These are phyloP conservation scores for Girardia tigrina DNA, from an alignment of 2,888 invertebrate genomes.

Conservation along the genomic window DNA sequence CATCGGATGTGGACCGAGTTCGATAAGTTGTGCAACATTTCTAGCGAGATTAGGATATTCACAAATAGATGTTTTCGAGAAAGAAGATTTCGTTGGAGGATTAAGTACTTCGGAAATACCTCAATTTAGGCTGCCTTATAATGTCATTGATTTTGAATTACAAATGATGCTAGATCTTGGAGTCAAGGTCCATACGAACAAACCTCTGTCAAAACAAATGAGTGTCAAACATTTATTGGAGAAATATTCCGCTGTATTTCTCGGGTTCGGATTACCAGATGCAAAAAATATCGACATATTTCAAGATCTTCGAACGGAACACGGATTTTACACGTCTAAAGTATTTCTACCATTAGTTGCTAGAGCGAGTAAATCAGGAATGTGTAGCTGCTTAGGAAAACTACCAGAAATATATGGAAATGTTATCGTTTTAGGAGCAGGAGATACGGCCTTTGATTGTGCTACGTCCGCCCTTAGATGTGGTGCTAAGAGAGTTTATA, in stretches of 20 bases:
- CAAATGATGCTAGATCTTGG: conserved; percentile 77
- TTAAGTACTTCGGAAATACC: conserved; percentile 88
- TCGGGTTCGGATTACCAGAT: conserved; percentile 63
- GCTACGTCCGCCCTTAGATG: conserved; percentile 89
- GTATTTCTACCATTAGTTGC: conserved; percentile 76
- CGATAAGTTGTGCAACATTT: conserved; percentile 86
- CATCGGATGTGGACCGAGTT: conserved; percentile 86
- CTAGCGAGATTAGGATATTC: conserved; percentile 79
- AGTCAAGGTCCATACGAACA: conserved; percentile 59
- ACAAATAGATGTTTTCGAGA: conserved; percentile 79
- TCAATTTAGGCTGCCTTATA: conserved; percentile 80
- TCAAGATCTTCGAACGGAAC: conserved; percentile 58
- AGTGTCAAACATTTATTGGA: conserved; percentile 58
- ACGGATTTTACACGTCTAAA: conserved; percentile 90
- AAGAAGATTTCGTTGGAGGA: conserved; percentile 70
- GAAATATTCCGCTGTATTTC: conserved; percentile 64
- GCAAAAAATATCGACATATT: conserved; percentile 65
- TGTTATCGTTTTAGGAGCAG: conserved; percentile 82
- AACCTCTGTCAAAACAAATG: conserved; percentile 41
- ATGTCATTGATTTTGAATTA: conserved; percentile 81
- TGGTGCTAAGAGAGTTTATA: conserved; percentile 76
- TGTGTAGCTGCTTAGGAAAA: conserved; percentile 64
- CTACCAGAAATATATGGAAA: conserved; percentile 67
- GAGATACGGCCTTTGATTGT: conserved; percentile 97
- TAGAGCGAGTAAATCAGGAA: conserved; percentile 71